Conservation (phyloP, 2,113 vertebrate species). For the Pelodiscus sinensis region DNA sequence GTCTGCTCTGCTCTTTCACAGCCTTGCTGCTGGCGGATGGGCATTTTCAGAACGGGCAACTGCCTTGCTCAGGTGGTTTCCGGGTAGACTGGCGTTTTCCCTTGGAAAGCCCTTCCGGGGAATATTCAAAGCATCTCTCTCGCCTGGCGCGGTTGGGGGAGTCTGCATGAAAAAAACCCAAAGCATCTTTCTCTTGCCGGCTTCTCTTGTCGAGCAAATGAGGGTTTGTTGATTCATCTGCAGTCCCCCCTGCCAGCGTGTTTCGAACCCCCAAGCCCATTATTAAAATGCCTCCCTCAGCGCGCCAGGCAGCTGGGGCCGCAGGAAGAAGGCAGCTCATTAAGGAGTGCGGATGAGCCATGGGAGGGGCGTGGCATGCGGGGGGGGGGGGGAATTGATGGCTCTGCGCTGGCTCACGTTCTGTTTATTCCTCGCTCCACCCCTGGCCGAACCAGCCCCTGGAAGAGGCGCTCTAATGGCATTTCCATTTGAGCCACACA, state of each 20-base stretch:
- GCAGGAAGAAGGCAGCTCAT: constrained; percentile 42
- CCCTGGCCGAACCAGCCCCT: constrained; percentile 37
- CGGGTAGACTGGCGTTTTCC: background rate
- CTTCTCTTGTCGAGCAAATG: background rate
- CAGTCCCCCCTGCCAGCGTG: fast-evolving
- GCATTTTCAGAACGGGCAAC: background rate
- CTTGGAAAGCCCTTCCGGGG: background rate
- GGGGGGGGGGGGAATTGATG: constrained; percentile 59
- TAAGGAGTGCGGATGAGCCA: constrained; percentile 34
- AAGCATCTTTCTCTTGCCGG: background rate
- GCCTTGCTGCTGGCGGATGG: background rate
- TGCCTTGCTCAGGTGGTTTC: background rate
- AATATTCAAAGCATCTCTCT: background rate
- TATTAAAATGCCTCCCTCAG: background rate
- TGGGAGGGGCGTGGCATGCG: background rate
- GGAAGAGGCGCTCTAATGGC: constrained; percentile 35
- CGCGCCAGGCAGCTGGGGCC: background rate
- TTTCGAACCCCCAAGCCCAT: background rate
- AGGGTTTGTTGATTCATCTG: background rate
- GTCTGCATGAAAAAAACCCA: background rate
- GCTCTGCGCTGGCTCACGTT: background rate
- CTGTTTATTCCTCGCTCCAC: constrained; percentile 63
- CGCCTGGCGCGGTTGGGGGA: background rate
- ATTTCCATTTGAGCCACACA: constrained; percentile 54
- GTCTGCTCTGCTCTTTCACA: background rate